Conservation (phyloP, 2,888 invertebrate genomes). For the Micoletzkya japonica region DNA sequence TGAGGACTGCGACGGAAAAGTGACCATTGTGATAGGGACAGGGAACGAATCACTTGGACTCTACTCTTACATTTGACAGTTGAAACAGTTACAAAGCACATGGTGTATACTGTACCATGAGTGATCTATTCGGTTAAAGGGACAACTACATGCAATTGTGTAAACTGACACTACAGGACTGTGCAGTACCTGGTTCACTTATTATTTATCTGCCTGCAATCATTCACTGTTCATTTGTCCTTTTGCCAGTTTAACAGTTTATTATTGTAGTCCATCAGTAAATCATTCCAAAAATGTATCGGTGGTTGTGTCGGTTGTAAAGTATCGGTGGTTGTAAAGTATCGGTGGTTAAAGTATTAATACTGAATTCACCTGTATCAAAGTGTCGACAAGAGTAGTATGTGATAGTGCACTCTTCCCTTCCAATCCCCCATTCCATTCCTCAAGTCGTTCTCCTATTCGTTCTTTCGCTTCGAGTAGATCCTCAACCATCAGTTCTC, state of each 20-base stretch:
- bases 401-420: slow-evolving; percentile 24
- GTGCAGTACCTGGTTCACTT: too few species aligned
- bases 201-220: not conserved
- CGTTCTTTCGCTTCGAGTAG: slow-evolving; percentile 67
- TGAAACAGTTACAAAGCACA: not conserved
- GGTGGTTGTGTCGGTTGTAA: too few species aligned
- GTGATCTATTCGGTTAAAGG: too few species aligned
- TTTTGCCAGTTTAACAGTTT: not conserved
- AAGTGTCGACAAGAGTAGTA: slow-evolving; percentile 21
- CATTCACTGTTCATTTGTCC: not conserved
- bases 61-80: too few species aligned
- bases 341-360: too few species aligned
- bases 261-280: too few species aligned
- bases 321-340: too few species aligned
- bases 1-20: not conserved
- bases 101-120: not conserved
- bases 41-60: too few species aligned
- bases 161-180: too few species aligned
- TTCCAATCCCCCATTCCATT: slow-evolving; percentile 20
- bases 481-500: not conserved
- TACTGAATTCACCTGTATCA: slow-evolving; percentile 28
- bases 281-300: too few species aligned
- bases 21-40: too few species aligned
- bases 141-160: too few species aligned
- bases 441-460: slow-evolving; percentile 58